Evolutionary conservation across 2,113 vertebrate genomes (phyloP).

Genomic region (human): DNA sequence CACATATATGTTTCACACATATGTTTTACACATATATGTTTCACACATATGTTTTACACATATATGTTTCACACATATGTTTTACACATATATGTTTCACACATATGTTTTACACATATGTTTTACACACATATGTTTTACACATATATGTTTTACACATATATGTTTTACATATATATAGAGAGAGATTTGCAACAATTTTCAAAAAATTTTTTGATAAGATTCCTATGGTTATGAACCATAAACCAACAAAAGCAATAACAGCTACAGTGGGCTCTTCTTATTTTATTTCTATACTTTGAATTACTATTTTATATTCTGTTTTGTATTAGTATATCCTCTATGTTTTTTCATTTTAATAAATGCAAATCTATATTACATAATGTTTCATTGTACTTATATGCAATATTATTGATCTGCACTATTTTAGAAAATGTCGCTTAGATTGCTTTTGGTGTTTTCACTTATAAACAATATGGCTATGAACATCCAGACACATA

Average conservation of each 20-base stretch:
- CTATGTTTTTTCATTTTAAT: neutral
- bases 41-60: no score
- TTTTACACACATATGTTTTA: no score
- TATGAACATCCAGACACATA: neutral
- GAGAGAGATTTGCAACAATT: neutral
- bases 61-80: no score
- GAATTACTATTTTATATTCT: neutral
- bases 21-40: fast-evolving
- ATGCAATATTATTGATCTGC: neutral
- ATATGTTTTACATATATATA: no score
- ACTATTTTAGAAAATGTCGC: neutral
- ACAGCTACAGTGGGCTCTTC: neutral
- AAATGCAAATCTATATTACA: neutral
- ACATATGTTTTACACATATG: no score
- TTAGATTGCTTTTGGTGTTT: neutral
- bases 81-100: no score
- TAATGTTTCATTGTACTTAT: neutral
- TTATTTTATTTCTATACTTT: neutral
- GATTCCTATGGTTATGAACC: neutral
- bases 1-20: no score
- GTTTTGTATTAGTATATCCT: neutral
- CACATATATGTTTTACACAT: no score
- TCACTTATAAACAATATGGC: neutral
- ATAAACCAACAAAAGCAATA: neutral
- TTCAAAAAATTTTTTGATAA: neutral